Conservation (phyloP, 2,113 vertebrate species). For the Colius striatus region DNA sequence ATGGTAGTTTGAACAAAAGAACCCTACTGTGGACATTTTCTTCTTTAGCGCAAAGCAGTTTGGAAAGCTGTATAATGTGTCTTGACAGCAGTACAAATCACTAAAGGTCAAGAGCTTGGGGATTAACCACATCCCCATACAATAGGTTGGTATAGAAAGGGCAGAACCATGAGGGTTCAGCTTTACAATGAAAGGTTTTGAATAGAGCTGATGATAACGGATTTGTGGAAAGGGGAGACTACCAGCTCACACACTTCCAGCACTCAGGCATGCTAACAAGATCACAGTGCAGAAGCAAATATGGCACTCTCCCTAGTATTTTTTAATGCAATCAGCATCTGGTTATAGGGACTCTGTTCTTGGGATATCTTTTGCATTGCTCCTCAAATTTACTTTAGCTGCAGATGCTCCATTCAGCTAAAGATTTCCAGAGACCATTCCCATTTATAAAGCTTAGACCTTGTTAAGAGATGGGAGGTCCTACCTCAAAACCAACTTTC, state of each 20-base stretch:
- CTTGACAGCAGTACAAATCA: constrained; percentile 56
- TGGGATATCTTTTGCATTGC: neutral
- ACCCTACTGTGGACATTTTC: neutral
- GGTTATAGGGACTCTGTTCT: neutral
- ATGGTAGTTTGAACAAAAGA: constrained; percentile 46
- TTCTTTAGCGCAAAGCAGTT: constrained; percentile 26
- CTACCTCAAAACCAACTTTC: neutral
- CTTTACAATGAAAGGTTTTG: constrained; percentile 28
- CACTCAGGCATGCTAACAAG: neutral
- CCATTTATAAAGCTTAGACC: neutral
- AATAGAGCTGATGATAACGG: constrained; percentile 10
- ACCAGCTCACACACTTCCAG: neutral
- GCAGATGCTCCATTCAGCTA: neutral
- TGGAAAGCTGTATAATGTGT: constrained; percentile 52
- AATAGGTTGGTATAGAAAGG: constrained; percentile 42
- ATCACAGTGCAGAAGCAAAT: neutral
- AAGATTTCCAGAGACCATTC: neutral
- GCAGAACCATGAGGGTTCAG: constrained; percentile 17
- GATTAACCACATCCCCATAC: constrained; percentile 49
- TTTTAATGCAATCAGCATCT: neutral
- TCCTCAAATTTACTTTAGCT: neutral
- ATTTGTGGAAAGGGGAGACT: neutral
- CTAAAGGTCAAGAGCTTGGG: constrained; percentile 60
- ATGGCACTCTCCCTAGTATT: neutral
- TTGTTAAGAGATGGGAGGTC: neutral